Percentiles rank a stretch among this genome's conserved stretches.
These are phyloP conservation scores for Callosobruchus maculatus DNA, from an alignment of 2,888 invertebrate species.

Conservation along the genomic window DNA sequence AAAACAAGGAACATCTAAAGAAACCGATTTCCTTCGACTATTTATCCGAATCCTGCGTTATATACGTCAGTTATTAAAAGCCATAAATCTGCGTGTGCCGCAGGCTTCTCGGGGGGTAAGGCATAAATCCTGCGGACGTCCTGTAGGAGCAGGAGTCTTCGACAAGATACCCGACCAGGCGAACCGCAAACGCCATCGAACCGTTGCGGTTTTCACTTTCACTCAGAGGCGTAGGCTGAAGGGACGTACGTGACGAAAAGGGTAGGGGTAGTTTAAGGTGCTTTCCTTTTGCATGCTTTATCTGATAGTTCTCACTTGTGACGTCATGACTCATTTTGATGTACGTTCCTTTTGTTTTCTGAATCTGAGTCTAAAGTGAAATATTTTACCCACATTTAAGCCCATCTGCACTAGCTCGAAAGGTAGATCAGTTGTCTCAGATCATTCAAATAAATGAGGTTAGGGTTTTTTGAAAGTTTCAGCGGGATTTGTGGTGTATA, in stretches of 20 bases:
- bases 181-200: slow-evolving; percentile 24
- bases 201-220: slow-evolving; percentile 19
- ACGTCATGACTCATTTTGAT: too few relatives aligned
- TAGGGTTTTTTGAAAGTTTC: too few relatives aligned
- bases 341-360: too few relatives aligned
- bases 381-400: too few relatives aligned
- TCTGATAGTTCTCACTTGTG: too few relatives aligned
- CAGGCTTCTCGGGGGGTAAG: slow-evolving; percentile 13
- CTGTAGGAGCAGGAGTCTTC: slow-evolving; percentile 13
- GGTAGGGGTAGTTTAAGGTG: too few relatives aligned
- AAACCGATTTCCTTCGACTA: neutral
- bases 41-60: slow-evolving; percentile 10
- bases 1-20: neutral
- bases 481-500: too few relatives aligned
- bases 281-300: too few relatives aligned
- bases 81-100: slow-evolving; percentile 24
- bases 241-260: neutral
- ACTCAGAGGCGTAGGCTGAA: neutral
- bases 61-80: slow-evolving; percentile 26
- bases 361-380: too few relatives aligned
- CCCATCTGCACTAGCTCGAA: too few relatives aligned
- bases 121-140: slow-evolving; percentile 23
- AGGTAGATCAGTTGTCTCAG: too few relatives aligned
- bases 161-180: slow-evolving; percentile 14
- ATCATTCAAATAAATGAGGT: too few relatives aligned